Evolutionary conservation across 2,888 invertebrate genomes (phyloP).

Genomic region (Xylota sylvarum): DNA sequence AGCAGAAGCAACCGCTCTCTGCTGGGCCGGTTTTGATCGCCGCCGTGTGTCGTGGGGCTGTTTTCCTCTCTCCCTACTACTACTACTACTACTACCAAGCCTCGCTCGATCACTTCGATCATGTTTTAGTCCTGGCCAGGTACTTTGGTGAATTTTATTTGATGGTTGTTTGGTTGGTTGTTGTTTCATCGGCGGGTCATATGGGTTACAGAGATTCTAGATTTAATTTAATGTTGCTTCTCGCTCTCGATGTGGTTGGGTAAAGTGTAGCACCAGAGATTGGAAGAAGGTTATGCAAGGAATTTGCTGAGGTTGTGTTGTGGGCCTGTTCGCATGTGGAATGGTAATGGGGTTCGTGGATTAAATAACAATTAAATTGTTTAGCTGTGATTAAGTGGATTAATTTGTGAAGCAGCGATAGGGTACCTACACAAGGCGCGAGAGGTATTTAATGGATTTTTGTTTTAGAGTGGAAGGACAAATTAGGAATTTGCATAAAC

Average conservation of each 20-base stretch:
- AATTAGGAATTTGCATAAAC: conserved; percentile 10
- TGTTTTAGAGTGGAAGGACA: conserved; percentile 17
- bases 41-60: conserved; percentile 13
- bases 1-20: conserved; percentile 62
- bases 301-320: conserved; percentile 46
- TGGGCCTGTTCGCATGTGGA: conserved; percentile 26
- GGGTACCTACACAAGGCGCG: neutral
- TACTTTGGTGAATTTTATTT: conserved; percentile 71
- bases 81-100: no score
- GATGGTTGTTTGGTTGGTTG: conserved; percentile 56
- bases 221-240: conserved; percentile 68
- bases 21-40: conserved; percentile 56
- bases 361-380: conserved; percentile 76
- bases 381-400: conserved; percentile 66
- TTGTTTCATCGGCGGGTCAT: conserved; percentile 71
- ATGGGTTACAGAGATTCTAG: conserved; percentile 73
- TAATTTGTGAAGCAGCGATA: conserved; percentile 47
- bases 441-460: conserved; percentile 34
- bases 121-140: conserved; percentile 64
- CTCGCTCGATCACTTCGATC: conserved; percentile 60
- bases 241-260: conserved; percentile 23
- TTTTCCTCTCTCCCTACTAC: neutral
- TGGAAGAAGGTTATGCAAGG: conserved; percentile 64
- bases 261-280: conserved; percentile 55
- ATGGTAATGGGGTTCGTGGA: conserved; percentile 72